These are phyloP conservation scores for Zaprionus capensis DNA, from an alignment of 1,140 invertebrate species.

Conservation along the genomic window DNA sequence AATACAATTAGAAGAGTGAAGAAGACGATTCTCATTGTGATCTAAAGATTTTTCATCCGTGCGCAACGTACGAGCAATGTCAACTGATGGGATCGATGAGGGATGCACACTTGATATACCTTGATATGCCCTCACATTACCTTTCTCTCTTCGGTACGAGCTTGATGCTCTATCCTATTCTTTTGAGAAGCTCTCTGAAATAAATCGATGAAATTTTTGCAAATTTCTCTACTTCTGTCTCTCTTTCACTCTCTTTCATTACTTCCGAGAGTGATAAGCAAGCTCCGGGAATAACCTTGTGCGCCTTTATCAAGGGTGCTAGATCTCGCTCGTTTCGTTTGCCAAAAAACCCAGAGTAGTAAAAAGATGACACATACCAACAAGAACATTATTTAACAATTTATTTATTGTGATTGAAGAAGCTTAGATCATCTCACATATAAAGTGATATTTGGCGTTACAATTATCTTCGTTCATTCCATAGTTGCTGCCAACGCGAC, in stretches of 20 bases:
- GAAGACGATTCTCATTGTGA: not conserved
- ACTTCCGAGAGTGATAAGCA: no score
- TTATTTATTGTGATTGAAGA: not conserved
- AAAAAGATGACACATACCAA: no score
- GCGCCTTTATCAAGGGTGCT: no score
- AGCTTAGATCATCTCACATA: slow-evolving; percentile 1
- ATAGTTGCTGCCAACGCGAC: not conserved
- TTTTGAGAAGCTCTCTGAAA: not conserved
- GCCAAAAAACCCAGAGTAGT: no score
- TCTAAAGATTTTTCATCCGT: not conserved
- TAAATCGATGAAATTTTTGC: no score
- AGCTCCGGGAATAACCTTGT: no score
- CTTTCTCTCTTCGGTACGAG: not conserved
- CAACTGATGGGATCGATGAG: not conserved
- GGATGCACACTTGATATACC: not conserved
- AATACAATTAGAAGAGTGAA: not conserved
- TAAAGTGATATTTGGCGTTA: not conserved
- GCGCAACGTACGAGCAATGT: not conserved
- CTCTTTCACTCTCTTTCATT: no score
- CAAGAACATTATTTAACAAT: no score
- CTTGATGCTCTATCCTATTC: not conserved
- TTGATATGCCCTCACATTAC: no score
- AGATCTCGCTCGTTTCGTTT: no score
- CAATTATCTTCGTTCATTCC: slow-evolving; percentile 19
- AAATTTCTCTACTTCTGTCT: no score